These are phyloP conservation scores for Chrysemys picta DNA, from an alignment of 2,113 vertebrate species.

Conservation along the genomic window DNA sequence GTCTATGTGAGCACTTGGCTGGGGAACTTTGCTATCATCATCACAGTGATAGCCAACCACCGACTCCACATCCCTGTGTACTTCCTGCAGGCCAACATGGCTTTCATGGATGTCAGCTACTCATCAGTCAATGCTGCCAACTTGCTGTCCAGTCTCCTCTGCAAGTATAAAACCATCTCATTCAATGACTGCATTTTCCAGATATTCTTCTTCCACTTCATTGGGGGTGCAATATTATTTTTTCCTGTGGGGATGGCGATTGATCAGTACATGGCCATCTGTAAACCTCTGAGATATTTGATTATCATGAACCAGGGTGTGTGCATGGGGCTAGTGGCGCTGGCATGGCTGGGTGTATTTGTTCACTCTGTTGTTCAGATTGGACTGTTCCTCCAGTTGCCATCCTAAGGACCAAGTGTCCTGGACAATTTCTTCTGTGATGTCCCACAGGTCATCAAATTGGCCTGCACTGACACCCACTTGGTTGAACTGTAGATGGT, in stretches of 20 bases:
- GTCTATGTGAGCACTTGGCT: background rate
- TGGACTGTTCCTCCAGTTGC: too few relatives aligned
- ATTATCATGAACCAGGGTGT: too few relatives aligned
- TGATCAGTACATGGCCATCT: slow-evolving; percentile 2
- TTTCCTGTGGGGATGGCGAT: slow-evolving; percentile 59
- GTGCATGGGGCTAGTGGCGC: too few relatives aligned
- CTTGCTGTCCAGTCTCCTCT: slow-evolving; percentile 25
- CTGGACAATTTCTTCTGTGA: too few relatives aligned
- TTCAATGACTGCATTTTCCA: slow-evolving; percentile 45
- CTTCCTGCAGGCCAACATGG: background rate
- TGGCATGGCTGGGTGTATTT: too few relatives aligned
- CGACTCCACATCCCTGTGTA: background rate
- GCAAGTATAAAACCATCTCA: slow-evolving; percentile 24
- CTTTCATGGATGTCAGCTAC: background rate
- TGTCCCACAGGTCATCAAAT: too few relatives aligned
- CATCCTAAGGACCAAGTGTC: too few relatives aligned
- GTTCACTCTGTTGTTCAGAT: too few relatives aligned
- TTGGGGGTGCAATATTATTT: slow-evolving; percentile 56
- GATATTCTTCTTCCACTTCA: slow-evolving; percentile 63
- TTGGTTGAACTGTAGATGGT: too few relatives aligned
- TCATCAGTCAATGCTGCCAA: slow-evolving; percentile 62
- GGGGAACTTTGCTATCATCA: background rate
- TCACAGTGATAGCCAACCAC: background rate
- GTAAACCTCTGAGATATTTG: too few relatives aligned
- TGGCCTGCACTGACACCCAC: too few relatives aligned